Base-by-base conservation (phyloP, 2,113 vertebrate genomes). In the Arenaria interpres region DNA sequence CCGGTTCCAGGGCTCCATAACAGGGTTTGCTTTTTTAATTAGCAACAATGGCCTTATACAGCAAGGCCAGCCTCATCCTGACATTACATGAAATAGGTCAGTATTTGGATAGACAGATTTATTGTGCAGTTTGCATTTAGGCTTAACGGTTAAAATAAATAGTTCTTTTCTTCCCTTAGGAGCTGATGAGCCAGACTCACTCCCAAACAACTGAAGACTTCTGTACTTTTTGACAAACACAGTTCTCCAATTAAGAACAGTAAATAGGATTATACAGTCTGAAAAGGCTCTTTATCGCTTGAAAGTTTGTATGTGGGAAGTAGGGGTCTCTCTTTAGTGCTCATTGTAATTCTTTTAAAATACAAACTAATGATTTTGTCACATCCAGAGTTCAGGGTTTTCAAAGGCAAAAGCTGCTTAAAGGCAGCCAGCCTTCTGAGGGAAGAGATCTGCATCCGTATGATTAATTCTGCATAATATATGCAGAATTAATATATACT, bases 261-360 rank as follows among this genome's bases (percentile, higher is more conserved):
- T 97, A 98, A 98, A 98, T 98, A 98, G 98, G 98, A 98, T 98
- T 98, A 98, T 97, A 66, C 91, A 96, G 96, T 69, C 97, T 98
- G 98, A 98, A 98, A 98, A 97, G 98, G 91, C 88, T 97, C 97
- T 97, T 98, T 98, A 98, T 98, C 85, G 39, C 96, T 92, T 86
- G 88, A 97, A 98, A 97, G 96, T 98, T 96, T 97, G 96, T 89
- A 89, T 97, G 97, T 93, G 94, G 96, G 95, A 98, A 98, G 91
- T 87, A 75, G 85, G 81, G 74, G 96, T 93, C 68, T 76, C 76
- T 82, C 53, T 88, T 91, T 96, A 95, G 90, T 46, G 10, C 93
- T 97, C 94, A 89, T 96, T 97, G 97, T 96, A 82, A 95, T 96
- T 98, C 97, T 96, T 85, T 97, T 96, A 97, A 95, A 93, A 94